Base-by-base conservation (phyloP, 2,113 vertebrate genomes). In the Misgurnus mizolepis region DNA sequence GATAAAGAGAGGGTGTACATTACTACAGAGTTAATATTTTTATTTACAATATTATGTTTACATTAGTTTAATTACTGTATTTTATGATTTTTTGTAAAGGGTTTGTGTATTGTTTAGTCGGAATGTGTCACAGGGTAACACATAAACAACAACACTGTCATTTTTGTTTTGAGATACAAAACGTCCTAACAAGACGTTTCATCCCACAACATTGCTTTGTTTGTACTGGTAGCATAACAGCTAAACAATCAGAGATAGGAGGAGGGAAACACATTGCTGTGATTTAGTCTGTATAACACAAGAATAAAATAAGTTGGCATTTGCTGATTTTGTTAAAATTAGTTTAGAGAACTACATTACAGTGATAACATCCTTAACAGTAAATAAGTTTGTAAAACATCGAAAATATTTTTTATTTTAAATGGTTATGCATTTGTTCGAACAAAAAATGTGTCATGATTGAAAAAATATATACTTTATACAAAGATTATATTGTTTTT, bases 141-240 rank as follows among this genome's bases (percentile, higher is more conserved):
- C 43, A 73, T 47, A 61, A 61, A 75, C n/a, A 47, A 14, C 60
- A 12, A 17, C 75, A 55, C 47, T 77, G 62, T 77, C 15, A 53
- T 66, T 66, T 76, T 61, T 76, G 45, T 40, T 27, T 67, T 66
- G 9, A 41, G 45, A 53, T 14, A 65, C 75, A 66, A n/a, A 65
- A 66, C 1, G 75, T 77, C 61, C 49, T 14, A 43, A 65, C 61
- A 65, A 77, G 75, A 77, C 10, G 47, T 40, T 77, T 61, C 75
- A 55, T 53, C 45, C 62, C 47, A 67, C 45, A 67, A n/a, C 74
- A 66, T 77, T 77, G 61, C 62, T 77, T 49, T 47, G 22, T 66
- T 77, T 66, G 75, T 41, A 14, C 73, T 65, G 47, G 7, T 66
- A 65, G 8, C 73, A 65, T 49, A 40, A 41, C 47, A 77, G 18